Conservation (phyloP, 1,140 invertebrate species). For the Metopolophium dirhodum region DNA sequence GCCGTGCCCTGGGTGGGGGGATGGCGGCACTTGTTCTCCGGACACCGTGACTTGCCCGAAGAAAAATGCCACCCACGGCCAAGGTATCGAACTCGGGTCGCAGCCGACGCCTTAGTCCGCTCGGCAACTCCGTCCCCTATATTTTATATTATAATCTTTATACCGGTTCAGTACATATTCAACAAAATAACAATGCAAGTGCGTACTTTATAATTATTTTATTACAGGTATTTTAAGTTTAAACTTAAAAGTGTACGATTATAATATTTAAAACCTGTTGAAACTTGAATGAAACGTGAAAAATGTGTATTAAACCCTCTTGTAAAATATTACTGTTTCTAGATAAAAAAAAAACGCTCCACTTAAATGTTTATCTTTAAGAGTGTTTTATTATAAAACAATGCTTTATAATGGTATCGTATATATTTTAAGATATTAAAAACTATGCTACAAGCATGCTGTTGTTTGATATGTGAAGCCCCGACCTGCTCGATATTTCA, state of each 20-base stretch:
- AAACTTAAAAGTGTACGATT: constrained; percentile 13
- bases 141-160: not conserved
- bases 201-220: not conserved
- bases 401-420: not conserved
- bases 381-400: not conserved
- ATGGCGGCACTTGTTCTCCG: too few species aligned
- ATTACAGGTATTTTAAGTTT: not conserved
- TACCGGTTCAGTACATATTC: not conserved
- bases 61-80: too few species aligned
- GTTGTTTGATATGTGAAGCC: not conserved
- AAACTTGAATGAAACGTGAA: not conserved
- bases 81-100: too few species aligned
- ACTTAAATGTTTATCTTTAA: not conserved
- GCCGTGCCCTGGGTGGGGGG: too few species aligned
- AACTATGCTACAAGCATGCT: not conserved
- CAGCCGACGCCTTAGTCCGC: too few species aligned
- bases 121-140: too few species aligned
- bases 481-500: not conserved
- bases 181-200: not conserved
- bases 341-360: not conserved
- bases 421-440: not conserved
- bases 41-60: too few species aligned
- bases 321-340: constrained; percentile 23
- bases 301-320: not conserved
- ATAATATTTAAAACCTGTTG: not conserved